A percentile compares a stretch with the other conserved stretches of the same genome.
Evolutionary conservation across 2,797 vertebrate species (phyloP).

Genomic region (Delichon dasypus): DNA sequence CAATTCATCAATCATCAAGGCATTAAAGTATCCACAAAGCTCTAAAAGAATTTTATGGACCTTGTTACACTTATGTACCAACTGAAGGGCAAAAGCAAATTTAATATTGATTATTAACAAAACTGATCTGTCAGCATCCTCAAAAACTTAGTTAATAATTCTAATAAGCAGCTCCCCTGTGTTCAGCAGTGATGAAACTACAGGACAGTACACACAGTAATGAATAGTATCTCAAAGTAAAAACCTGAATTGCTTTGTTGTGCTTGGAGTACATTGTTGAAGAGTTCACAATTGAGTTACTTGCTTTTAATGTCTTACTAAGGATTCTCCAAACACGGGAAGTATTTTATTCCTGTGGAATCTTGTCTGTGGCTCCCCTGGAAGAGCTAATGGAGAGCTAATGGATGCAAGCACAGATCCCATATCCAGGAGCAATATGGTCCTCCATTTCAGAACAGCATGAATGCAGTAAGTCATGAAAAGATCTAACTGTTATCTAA

Average conservation of each 20-base stretch:
- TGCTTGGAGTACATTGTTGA: not conserved
- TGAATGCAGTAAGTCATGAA: not conserved
- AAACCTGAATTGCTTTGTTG: not conserved
- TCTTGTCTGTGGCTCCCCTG: accelerated
- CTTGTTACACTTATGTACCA: not conserved
- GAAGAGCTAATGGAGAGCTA: not conserved
- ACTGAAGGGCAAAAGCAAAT: not conserved
- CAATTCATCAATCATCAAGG: not conserved
- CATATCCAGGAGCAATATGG: not conserved
- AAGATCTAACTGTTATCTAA: not conserved
- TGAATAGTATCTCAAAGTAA: not conserved
- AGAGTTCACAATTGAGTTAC: not conserved
- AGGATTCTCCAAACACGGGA: not conserved
- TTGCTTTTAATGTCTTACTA: not conserved
- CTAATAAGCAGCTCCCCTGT: not conserved
- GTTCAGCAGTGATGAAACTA: not conserved
- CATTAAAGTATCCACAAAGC: constrained; percentile 10
- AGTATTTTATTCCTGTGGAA: not conserved
- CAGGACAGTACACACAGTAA: not conserved
- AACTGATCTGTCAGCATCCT: not conserved
- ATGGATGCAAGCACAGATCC: not conserved
- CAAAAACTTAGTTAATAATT: constrained; percentile 11
- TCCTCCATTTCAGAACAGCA: not conserved
- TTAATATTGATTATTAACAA: constrained; percentile 22
- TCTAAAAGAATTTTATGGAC: constrained; percentile 14